Base-by-base conservation (phyloP, 2,797 vertebrate genomes). In the Paedocypris micromegethes region DNA sequence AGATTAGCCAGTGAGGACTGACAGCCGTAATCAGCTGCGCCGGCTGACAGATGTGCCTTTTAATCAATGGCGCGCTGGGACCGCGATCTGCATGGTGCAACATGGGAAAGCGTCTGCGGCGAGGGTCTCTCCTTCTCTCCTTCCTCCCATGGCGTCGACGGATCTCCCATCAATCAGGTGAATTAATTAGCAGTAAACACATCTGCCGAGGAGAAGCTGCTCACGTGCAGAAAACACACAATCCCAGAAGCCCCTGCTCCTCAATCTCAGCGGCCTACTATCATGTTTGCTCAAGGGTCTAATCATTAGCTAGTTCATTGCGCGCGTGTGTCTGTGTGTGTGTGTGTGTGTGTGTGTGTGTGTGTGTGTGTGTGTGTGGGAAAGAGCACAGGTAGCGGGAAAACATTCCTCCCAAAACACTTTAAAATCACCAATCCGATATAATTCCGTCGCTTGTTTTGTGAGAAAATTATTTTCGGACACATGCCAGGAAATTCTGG, bases 171-270 rank as follows among this genome's bases (percentile, higher is more conserved):
- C 88, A 89, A 88, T 89, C 87, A 88, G 87, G 86, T 89, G 84
- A 88, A 88, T 89, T 87, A 88, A 89, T 89, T 89, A 88, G 80
- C 73, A 56, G 86, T 87, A 88, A 89, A 89, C 87, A 89, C 88
- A 89, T 86, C 85, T 87, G 86, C 81, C 66, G 81, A 62, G 85
- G 82, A 81, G 23, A 23, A 85, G 82, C 79, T 78, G 83, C 79
- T 80, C 66, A 78, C 79, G 81, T 80, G 83, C 57, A 64, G 5
- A 56, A 68, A 44, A 59, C 44, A 50, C 41, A 77, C 63, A 79
- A 65, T 69, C 72, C 72, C 60, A 44, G 23, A 57, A 61, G 49
- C 64, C 63, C 56, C 45, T 64, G 5, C 41, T 54, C 72, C 68
- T 70, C 58, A 58, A 59, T 72, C 70, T 83, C 78, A 64, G 53